These are phyloP conservation scores for Dermatemys mawii DNA, from an alignment of 2,113 vertebrate genomes.

Conservation along the genomic window DNA sequence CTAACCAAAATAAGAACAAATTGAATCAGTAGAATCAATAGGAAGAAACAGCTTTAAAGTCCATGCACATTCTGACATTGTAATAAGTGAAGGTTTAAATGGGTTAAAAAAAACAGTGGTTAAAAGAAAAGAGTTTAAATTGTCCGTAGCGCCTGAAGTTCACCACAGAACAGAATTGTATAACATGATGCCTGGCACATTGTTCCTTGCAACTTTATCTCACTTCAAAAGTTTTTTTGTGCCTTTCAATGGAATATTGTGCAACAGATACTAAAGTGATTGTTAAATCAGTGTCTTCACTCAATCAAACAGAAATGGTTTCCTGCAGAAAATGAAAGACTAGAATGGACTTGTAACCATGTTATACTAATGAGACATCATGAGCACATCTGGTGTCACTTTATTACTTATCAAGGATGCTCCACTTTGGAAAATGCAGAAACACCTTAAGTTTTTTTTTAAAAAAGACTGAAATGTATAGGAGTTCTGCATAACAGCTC, in stretches of 20 bases:
- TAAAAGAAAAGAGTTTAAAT: background rate
- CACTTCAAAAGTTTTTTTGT: background rate
- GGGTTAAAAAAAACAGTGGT: accelerated
- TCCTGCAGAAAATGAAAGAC: background rate
- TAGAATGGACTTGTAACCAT: accelerated
- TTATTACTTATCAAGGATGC: background rate
- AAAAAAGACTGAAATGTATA: background rate
- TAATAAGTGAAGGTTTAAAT: accelerated
- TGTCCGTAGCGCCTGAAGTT: background rate
- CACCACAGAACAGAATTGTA: background rate
- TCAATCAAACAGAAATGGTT: background rate
- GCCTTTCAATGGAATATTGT: background rate
- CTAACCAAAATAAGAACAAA: background rate
- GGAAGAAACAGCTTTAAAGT: background rate
- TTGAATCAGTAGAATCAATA: accelerated
- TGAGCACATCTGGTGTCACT: background rate
- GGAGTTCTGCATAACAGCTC: background rate
- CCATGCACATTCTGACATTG: accelerated
- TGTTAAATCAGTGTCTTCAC: background rate
- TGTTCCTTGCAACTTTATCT: background rate
- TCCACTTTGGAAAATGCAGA: background rate
- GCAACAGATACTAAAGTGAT: accelerated
- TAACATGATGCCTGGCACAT: background rate
- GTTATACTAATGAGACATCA: accelerated
- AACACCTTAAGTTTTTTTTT: background rate